These are phyloP conservation scores for Rhamphomyia laevipes DNA, from an alignment of 2,888 invertebrate genomes.

Conservation along the genomic window DNA sequence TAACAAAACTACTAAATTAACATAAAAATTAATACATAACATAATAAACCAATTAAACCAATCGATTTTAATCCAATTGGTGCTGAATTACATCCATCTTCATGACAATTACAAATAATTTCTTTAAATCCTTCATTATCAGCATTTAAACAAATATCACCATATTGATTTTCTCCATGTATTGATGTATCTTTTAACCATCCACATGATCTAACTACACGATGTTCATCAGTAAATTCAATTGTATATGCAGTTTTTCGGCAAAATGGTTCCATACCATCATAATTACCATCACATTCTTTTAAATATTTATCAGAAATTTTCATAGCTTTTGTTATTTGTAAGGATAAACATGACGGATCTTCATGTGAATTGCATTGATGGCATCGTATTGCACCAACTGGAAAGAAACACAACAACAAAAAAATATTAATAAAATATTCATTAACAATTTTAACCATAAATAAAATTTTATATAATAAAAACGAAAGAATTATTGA, in stretches of 20 bases:
- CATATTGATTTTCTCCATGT: conserved; percentile 17
- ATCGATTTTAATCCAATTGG: conserved; percentile 3
- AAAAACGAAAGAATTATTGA: too few relatives aligned
- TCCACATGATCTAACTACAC: conserved; percentile 50
- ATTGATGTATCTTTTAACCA: conserved; percentile 38
- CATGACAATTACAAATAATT: conserved; percentile 50
- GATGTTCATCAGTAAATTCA: conserved; percentile 34
- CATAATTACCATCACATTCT: conserved; percentile 39
- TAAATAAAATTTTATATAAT: too few relatives aligned
- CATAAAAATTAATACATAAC: conserved; percentile 10
- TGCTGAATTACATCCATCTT: conserved; percentile 47
- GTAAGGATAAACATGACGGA: conserved; percentile 49
- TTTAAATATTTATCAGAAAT: conserved; percentile 37
- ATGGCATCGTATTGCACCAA: conserved; percentile 50
- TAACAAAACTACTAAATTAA: conserved; percentile 11
- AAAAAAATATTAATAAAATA: too few relatives aligned
- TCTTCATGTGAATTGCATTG: conserved; percentile 63
- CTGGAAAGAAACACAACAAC: conserved; percentile 25
- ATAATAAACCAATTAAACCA: not conserved
- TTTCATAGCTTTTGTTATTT: conserved; percentile 37
- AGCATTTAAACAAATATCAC: conserved; percentile 43
- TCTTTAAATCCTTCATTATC: conserved; percentile 54
- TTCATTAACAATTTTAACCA: too few relatives aligned
- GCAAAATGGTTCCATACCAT: conserved; percentile 45
- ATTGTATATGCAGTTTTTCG: conserved; percentile 55